phyloP scores from a whole-genome alignment of 2,888 invertebrate genomes.

The Enoplolaimus lenunculus region DNA sequence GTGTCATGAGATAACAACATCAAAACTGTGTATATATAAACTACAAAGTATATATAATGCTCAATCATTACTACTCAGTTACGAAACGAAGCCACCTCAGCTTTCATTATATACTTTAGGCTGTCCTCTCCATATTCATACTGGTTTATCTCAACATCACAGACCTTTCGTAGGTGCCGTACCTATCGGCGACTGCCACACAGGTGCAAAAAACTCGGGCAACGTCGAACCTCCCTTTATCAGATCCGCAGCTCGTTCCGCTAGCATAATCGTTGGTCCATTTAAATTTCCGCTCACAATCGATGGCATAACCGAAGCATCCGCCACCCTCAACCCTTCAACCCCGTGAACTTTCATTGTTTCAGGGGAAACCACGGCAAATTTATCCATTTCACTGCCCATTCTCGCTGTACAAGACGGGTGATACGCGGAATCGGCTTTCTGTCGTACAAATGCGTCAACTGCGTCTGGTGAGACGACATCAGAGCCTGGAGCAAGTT shows the following conservation, averaged over 20 bases:
- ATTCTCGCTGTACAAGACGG: slow-evolving; percentile 63
- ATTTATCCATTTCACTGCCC: slow-evolving; percentile 43
- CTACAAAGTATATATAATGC: too few relatives aligned
- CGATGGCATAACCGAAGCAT: slow-evolving; percentile 64
- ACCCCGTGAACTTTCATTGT: slow-evolving; percentile 50
- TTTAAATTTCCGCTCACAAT: slow-evolving; percentile 61
- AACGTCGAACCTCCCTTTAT: slow-evolving; percentile 36
- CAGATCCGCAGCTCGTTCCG: slow-evolving; percentile 46
- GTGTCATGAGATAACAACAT: too few relatives aligned
- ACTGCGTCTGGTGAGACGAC: not conserved
- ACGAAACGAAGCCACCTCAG: too few relatives aligned
- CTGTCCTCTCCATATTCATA: too few relatives aligned
- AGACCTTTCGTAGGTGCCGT: too few relatives aligned
- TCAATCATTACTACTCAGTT: too few relatives aligned
- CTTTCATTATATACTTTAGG: too few relatives aligned
- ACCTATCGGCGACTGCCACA: not conserved
- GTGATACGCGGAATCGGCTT: slow-evolving; percentile 56
- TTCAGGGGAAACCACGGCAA: slow-evolving; percentile 56
- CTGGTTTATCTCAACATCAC: too few relatives aligned
- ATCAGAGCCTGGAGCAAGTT: slow-evolving; percentile 31
- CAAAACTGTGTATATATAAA: too few relatives aligned
- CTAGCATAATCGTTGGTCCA: slow-evolving; percentile 47
- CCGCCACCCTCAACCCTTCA: slow-evolving; percentile 56
- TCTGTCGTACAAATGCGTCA: slow-evolving; percentile 38
- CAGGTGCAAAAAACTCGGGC: not conserved